Percentiles rank a stretch among this genome's conserved stretches.
Conservation (phyloP, 2,113 vertebrate species). For the Cricetomys ansorgei region DNA sequence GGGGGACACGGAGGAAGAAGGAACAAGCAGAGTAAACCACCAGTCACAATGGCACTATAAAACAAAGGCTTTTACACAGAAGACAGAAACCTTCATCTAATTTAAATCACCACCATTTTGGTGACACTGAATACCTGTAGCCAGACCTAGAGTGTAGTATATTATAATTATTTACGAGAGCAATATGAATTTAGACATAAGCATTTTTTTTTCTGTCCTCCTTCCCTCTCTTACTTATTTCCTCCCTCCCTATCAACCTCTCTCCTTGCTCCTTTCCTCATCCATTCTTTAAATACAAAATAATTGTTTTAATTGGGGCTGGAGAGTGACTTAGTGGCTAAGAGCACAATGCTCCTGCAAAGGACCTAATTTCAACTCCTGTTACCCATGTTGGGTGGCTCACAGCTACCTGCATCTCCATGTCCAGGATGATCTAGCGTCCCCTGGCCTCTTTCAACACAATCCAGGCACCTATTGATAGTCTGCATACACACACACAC, state of each 20-base stretch:
- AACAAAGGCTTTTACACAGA: not conserved
- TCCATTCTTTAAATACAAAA: not conserved
- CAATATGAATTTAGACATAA: not conserved
- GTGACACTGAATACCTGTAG: not conserved
- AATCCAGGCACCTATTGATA: not conserved
- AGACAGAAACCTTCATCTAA: not conserved
- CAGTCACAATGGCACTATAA: not conserved
- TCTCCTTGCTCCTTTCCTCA: not conserved
- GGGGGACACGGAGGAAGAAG: too few relatives aligned
- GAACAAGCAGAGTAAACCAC: not conserved
- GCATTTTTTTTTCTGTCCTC: too few relatives aligned
- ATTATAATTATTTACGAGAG: not conserved
- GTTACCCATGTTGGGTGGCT: not conserved
- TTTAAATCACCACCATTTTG: not conserved
- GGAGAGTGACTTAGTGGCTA: not conserved
- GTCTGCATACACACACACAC: too few relatives aligned
- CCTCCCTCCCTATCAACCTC: not conserved
- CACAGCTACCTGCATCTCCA: not conserved
- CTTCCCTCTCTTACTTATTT: too few relatives aligned
- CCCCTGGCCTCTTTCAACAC: not conserved
- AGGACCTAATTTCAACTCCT: not conserved
- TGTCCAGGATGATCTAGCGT: not conserved
- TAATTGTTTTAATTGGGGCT: too few relatives aligned
- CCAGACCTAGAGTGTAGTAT: not conserved
- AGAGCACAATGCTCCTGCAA: not conserved